Evolutionary conservation across 1,140 invertebrate species (phyloP), one percentile per base, ranked within the genome.

Genomic region (Sminthurinus signatus): DNA sequence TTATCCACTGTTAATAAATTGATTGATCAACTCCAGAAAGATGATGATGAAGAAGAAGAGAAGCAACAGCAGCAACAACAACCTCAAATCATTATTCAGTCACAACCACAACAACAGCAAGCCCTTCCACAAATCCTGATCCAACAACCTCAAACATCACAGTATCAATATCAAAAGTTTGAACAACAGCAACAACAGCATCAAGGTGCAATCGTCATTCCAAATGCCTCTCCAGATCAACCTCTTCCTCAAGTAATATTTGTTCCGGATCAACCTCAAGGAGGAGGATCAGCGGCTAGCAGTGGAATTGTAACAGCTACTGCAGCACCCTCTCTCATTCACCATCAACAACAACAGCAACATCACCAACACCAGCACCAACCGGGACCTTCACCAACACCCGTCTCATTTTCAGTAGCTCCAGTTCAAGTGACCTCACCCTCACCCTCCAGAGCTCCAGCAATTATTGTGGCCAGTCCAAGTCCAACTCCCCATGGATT

Each of bases 11-110:
- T 52, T n/a, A 28, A 28, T n/a, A 52, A 52, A 52, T 27, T 52
- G 14, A 52, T 52, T 23, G n/a, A 52, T 17, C 23, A 15, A 27
- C n/a, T 52, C 8, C 5, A 48, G n/a, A 48, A 8, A 25, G 44
- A 21, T 19, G 44, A 48, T 10, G 19, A 4, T 10, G 4, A 5
- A 5, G 44, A n/a, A 48, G 44, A n/a, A 48, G 44, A 12, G 8
- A n/a, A n/a, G 5, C 44, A 48, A 48, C 50, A 52, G 28, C 50
- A 52, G n/a, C 23, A 25, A 27, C 23, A 52, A 52, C 50, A 52
- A 52, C 50, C 5, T 8, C 44, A n/a, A 25, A 48, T 48, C 17
- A 48, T 48, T 5, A 48, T 48, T 25, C 44, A 48, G n/a, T n/a
- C 8, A 25, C 44, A 48, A 48, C n/a, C 23, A 48, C 17, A 25